Evolutionary conservation across 30 jellyfish, hydroid and myxozoan species (phyloP).

Genomic region (Pelagia noctiluca): DNA sequence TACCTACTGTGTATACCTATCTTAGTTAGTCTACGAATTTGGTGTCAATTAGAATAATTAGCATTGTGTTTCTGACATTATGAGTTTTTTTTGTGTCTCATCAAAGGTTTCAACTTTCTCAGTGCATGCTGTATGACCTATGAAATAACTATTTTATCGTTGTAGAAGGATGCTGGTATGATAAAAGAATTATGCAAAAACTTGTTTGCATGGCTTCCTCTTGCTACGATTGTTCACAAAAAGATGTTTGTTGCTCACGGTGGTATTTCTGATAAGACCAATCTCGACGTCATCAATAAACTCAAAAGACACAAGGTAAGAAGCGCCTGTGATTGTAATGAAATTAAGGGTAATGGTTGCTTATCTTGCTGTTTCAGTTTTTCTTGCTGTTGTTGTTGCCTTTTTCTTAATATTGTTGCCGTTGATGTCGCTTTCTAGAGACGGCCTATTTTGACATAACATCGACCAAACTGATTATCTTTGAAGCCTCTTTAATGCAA

Average conservation of each 20-base stretch:
- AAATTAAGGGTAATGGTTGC: not conserved
- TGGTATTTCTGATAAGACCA: conserved; percentile 83
- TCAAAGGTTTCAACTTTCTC: too few relatives aligned
- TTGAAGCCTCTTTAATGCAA: not conserved
- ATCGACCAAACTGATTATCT: not conserved
- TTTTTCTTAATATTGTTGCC: too few relatives aligned
- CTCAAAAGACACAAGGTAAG: conserved; percentile 61
- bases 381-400: too few relatives aligned
- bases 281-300: conserved; percentile 32
- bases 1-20: conserved; percentile 6
- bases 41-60: too few relatives aligned
- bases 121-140: too few relatives aligned
- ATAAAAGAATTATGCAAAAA: conserved; percentile 72
- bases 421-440: too few relatives aligned
- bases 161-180: conserved; percentile 74
- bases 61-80: too few relatives aligned
- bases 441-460: not conserved
- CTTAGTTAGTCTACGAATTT: too few relatives aligned
- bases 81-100: too few relatives aligned
- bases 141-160: not conserved
- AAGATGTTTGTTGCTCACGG: conserved; percentile 71
- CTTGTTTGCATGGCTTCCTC: conserved; percentile 83
- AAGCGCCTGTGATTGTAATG: not conserved
- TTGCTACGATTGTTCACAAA: conserved; percentile 72
- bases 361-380: not conserved